These are phyloP conservation scores for Leptinotarsa tumamoca DNA, from an alignment of 2,888 invertebrate species.

Conservation along the genomic window DNA sequence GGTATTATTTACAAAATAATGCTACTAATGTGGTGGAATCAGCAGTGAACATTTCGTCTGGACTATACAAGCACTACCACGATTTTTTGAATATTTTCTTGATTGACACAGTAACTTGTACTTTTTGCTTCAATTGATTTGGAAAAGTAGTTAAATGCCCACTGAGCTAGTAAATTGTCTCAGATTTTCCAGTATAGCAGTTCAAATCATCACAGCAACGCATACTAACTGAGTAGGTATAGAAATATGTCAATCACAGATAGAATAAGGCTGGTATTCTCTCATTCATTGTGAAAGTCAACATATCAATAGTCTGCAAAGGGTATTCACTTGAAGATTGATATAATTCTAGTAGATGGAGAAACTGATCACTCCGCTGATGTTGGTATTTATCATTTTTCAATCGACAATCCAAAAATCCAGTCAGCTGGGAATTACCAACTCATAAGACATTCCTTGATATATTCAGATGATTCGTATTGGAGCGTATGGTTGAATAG, in stretches of 20 bases:
- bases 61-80: background rate
- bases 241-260: conserved; percentile 11
- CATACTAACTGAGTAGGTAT: background rate
- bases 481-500: too few species aligned
- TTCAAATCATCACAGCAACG: background rate
- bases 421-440: background rate
- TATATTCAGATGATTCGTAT: background rate
- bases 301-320: conserved; percentile 15
- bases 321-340: background rate
- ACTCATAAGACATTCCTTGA: background rate
- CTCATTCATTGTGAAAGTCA: background rate
- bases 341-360: background rate
- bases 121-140: too few species aligned
- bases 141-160: too few species aligned
- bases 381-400: background rate
- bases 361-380: background rate
- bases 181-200: background rate
- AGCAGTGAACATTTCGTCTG: background rate
- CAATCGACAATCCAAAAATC: background rate
- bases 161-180: too few species aligned
- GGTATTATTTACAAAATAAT: background rate
- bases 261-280: conserved; percentile 32
- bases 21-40: background rate
- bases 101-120: too few species aligned
- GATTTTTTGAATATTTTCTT: too few species aligned